Evolutionary conservation across 2,113 vertebrate genomes (phyloP), one percentile per base, ranked within the genome.

Genomic region (cat (Felis catus)): DNA sequence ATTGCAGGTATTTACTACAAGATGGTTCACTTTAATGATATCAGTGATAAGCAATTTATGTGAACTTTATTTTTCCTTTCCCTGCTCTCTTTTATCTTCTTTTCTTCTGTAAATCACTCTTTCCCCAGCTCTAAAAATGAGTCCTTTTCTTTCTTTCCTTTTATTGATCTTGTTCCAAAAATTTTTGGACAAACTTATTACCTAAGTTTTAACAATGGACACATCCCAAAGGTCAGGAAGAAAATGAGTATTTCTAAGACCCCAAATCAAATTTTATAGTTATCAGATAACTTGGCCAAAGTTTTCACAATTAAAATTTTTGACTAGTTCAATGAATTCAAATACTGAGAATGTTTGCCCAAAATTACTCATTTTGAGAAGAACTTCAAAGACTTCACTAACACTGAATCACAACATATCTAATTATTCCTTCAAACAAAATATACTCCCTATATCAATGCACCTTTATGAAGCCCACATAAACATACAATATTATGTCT

Each of bases 311-410:
- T 48, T 3, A 93, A 88, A 95, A 7, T 11, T 70, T 97, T 61
- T 66, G 33, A 51, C 61, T 84, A 95, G 63, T 74, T 90, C 53
- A 84, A 27, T 82, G 19, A 0, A 2, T 68, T 92, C 61, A 45
- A 45, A 74, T 90, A 74, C 31, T 41, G 16, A 82, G 70, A 96
- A 58, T 55, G 55, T 74, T 97, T 87, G 16, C 89, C 93, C 33
- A 63, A 85, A 80, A 55, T 33, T 81, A 58, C 29, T 95, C 45
- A 23, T 97, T 97, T 95, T 74, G 53, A 95, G 27, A 95, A 48
- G 2, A 65, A 94, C 61, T 97, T 83, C 7, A 41, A 94, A 96
- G 11, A 70, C 16, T 78, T 2, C 83, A 63, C 51, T 41, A 70
- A 5, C 23, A 33, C 15, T 88, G 36, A 45, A 73, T 93, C n/a